Conservation (phyloP, 2,888 invertebrate species). For the Orchesella flavescens region DNA sequence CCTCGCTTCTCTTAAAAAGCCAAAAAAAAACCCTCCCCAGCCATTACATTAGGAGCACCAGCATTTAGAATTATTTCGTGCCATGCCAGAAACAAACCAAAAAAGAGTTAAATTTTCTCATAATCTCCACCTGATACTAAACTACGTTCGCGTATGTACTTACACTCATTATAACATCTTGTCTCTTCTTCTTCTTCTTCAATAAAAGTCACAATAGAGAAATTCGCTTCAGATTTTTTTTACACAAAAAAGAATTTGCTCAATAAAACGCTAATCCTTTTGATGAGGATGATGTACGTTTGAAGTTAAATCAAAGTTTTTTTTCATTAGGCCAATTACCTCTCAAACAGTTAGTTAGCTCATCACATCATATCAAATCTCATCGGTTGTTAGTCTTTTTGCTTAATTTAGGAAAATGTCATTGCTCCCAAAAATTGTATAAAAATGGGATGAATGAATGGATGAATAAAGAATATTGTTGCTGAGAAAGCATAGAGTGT, state of each 20-base stretch:
- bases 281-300: not conserved
- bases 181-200: too few species aligned
- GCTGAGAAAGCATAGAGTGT: too few species aligned
- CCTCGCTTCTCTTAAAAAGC: constrained; percentile 59
- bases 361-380: constrained; percentile 14
- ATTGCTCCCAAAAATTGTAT: constrained; percentile 67
- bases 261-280: not conserved
- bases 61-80: not conserved
- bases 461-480: too few species aligned
- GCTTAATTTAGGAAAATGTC: constrained; percentile 61
- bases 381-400: constrained; percentile 47
- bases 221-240: not conserved
- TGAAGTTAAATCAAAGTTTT: not conserved
- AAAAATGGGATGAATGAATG: not conserved
- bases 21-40: not conserved
- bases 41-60: not conserved
- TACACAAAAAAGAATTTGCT: not conserved
- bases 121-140: not conserved
- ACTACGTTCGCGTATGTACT: too few species aligned
- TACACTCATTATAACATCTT: constrained; percentile 5
- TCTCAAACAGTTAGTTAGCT: constrained; percentile 9
- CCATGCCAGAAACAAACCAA: not conserved
- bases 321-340: constrained; percentile 50
- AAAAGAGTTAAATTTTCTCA: constrained; percentile 16
- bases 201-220: not conserved